Evolutionary conservation across 2,113 vertebrate species (phyloP), one percentile per base, ranked within the genome.

Genomic region (Plectropomus leopardus): DNA sequence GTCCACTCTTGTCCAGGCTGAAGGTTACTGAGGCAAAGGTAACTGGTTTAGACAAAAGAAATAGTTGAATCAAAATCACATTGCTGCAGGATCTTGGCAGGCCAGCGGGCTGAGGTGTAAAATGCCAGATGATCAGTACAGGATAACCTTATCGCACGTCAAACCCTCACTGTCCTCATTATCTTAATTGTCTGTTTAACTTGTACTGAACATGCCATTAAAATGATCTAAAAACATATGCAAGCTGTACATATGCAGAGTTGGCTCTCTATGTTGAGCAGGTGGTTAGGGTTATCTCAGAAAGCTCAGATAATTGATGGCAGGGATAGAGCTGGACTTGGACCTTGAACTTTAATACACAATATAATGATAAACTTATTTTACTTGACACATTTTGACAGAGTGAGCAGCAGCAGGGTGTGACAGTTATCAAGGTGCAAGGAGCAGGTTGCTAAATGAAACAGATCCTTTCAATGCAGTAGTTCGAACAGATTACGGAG

Each of bases 21-120:
- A 86, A 89, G 83, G 80, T 85, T 54, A 88, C 65, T 57, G n/a
- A 83, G 72, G 30, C 65, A 87, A 71, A 83, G 76, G 80, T 89
- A n/a, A 54, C 24, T 51, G 30, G 8, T 72, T 51, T 30, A 40
- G 53, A 83, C 64, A 61, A 71, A 57, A 64, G 42, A 24, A 80
- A 73, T 21, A 19, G 76, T 67, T 79, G 71, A 61, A 84, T 68
- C 28, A 63, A 44, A 84, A 48, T 21, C 69, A 80, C 54, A 76
- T 83, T 66, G 72, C 60, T 82, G 50, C 23, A 14, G 21, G 21
- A 10, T 58, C 21, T 70, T 84, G 73, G 76, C 80, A 74, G 61
- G 23, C 45, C 40, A 47, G 32, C 15, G 53, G 16, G 47, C 36
- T 30, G 40, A 72, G 54, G 45, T 42, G 36, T 15, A 45, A 30